A percentile compares a stretch with the other conserved stretches of the same genome.
These are phyloP conservation scores for Trypoxylon attenuatum DNA, from an alignment of 2,888 invertebrate species.

Conservation along the genomic window DNA sequence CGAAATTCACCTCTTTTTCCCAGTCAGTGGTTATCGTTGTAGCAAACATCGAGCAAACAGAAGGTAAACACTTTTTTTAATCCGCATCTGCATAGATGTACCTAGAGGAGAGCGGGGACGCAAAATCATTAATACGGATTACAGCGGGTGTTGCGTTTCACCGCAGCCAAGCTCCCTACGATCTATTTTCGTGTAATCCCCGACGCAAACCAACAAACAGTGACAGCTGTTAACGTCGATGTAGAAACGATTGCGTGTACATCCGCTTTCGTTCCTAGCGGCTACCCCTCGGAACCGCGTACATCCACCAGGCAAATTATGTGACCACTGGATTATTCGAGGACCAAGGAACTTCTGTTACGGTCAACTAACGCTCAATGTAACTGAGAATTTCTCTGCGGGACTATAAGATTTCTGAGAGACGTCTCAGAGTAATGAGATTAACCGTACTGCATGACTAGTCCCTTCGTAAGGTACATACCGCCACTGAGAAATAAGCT, in stretches of 20 bases:
- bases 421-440: slow-evolving; percentile 16
- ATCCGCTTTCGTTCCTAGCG: slow-evolving; percentile 44
- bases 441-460: too few relatives aligned
- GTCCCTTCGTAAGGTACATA: too few relatives aligned
- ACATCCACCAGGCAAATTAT: slow-evolving; percentile 26
- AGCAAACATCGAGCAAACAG: slow-evolving; percentile 23
- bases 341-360: background rate
- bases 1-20: too few relatives aligned
- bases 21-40: too few relatives aligned
- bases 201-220: slow-evolving; percentile 70
- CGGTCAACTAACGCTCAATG: slow-evolving; percentile 18
- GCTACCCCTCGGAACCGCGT: slow-evolving; percentile 2
- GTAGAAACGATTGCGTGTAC: slow-evolving; percentile 36
- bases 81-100: slow-evolving; percentile 29
- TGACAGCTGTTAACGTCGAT: slow-evolving; percentile 69
- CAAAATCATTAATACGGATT: slow-evolving; percentile 71
- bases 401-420: background rate
- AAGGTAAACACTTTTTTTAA: slow-evolving; percentile 17
- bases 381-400: too few relatives aligned
- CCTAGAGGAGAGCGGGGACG: slow-evolving; percentile 24
- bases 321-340: slow-evolving; percentile 18
- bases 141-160: slow-evolving; percentile 63
- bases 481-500: too few relatives aligned
- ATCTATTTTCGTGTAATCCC: slow-evolving; percentile 72
- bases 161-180: slow-evolving; percentile 52